Conservation (phyloP, 2,113 vertebrate genomes). For the Phyllostomus hastatus region DNA sequence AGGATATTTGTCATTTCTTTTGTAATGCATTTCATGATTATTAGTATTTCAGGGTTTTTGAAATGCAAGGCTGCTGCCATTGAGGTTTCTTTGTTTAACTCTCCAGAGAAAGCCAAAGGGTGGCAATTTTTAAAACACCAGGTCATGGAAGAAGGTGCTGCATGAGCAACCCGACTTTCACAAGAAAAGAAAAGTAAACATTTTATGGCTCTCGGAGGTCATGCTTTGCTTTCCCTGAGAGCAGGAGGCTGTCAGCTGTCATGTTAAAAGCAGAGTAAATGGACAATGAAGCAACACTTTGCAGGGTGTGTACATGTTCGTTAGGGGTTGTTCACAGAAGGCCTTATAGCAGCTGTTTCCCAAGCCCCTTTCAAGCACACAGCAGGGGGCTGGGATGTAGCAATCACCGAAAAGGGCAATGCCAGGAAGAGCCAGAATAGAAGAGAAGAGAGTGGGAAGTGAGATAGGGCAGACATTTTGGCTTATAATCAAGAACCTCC, state of each 20-base stretch:
- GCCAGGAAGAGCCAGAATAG: not conserved
- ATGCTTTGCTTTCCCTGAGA: not conserved
- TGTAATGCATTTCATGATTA: not conserved
- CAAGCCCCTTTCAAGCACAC: not conserved
- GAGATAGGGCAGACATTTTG: constrained; percentile 26
- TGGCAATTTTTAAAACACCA: not conserved
- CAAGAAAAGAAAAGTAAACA: not conserved
- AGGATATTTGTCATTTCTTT: not conserved
- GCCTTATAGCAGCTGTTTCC: not conserved
- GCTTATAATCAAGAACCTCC: not conserved
- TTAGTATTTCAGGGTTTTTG: constrained; percentile 14
- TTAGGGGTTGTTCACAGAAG: not conserved
- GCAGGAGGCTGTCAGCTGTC: constrained; percentile 3
- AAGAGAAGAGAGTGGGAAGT: constrained; percentile 17
- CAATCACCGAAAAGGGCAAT: constrained; percentile 14
- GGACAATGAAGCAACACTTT: not conserved
- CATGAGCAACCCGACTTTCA: not conserved
- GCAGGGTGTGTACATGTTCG: not conserved
- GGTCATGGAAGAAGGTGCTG: not conserved
- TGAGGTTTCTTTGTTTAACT: constrained; percentile 38
- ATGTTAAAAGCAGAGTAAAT: constrained; percentile 8
- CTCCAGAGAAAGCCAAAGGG: not conserved
- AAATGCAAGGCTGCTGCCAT: not conserved
- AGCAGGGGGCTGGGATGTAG: constrained; percentile 5
- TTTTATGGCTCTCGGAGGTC: not conserved